Base-by-base conservation (phyloP, 1,140 invertebrate species). In the Akabosia matsudoensis region DNA sequence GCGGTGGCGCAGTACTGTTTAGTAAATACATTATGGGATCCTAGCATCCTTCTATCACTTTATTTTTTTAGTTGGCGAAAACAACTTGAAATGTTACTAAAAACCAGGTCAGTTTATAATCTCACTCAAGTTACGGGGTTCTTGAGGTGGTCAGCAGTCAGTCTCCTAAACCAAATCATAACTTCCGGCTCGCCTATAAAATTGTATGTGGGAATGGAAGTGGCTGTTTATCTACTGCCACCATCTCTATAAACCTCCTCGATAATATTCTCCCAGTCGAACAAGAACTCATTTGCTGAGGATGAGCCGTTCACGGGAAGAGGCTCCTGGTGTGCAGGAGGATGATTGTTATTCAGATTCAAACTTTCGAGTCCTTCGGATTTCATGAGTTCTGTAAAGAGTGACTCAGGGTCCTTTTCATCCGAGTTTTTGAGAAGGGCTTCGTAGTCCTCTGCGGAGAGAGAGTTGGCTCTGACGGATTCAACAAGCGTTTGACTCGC, bases 371-470 rank as follows among this genome's bases (percentile, higher is more conserved):
- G 4, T 16, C 54, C 54, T n/a, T 61, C 54, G 7, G 24, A 13
- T 16, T 4, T n/a, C 54, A 16, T 61, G 4, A 61, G 13, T 16
- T n/a, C 13, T 4, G 13, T 22, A 61, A 13, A 16, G n/a, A 61
- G 4, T 7, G 54, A 13, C 4, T 61, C 4, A 7, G 24, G 37
- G 18, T 45, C 37, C 37, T 10, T 45, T 45, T 61, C 54, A 22
- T 61, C 54, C n/a, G 54, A 7, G 13, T 13, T 61, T 4, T 61
- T 61, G 4, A 61, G 24, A 61, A 61, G 54, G 24, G 54, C 54
- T 61, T 67, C 61, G n/a, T 67, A 67, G 61, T 67, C 61, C 61
- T 67, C 61, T 4, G 61, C 61, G 13, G 61, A 67, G 26, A 67
- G 30, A 10, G 61, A 67, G 13, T 2, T 67, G 1, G 3, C 31